Percentiles rank a stretch among this genome's conserved stretches.
phyloP scores from a whole-genome alignment of 1,140 invertebrate genomes.

The Drosophila tsacasi region DNA sequence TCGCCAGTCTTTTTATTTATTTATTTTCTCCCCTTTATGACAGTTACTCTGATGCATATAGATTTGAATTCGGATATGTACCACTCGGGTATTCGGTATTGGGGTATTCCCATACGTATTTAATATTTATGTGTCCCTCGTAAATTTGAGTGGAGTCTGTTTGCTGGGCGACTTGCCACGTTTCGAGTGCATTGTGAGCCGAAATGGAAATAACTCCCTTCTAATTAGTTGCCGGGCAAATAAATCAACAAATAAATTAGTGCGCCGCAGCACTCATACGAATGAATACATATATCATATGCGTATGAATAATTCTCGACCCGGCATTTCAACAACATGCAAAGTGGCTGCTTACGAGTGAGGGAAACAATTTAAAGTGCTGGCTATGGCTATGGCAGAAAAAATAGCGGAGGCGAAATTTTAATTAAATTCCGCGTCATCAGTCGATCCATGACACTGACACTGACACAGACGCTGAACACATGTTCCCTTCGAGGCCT shows the following conservation, averaged over 20 bases:
- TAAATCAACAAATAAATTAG: slow-evolving; percentile 74
- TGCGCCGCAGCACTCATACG: slow-evolving; percentile 13
- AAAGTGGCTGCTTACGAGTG: slow-evolving; percentile 55
- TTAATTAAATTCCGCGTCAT: slow-evolving; percentile 58
- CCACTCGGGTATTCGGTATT: background rate
- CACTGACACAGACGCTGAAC: slow-evolving; percentile 57
- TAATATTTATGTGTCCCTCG: slow-evolving; percentile 45
- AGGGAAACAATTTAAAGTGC: slow-evolving; percentile 58
- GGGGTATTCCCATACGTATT: slow-evolving; percentile 4
- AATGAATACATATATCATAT: slow-evolving; percentile 18
- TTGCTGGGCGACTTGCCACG: slow-evolving; percentile 44
- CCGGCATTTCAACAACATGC: slow-evolving; percentile 57
- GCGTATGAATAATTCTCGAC: slow-evolving; percentile 34
- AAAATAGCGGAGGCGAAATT: slow-evolving; percentile 30
- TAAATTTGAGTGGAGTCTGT: slow-evolving; percentile 42
- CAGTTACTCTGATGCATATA: slow-evolving; percentile 16
- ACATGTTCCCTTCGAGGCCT: slow-evolving; percentile 54
- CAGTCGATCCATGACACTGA: slow-evolving; percentile 43
- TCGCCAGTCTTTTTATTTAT: background rate
- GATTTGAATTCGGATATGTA: slow-evolving; percentile 24
- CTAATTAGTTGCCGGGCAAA: slow-evolving; percentile 73
- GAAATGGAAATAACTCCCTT: slow-evolving; percentile 70
- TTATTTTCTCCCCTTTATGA: slow-evolving; percentile 13
- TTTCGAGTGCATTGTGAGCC: slow-evolving; percentile 55
- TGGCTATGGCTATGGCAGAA: slow-evolving; percentile 7